phyloP scores from a whole-genome alignment of 2,797 vertebrate species.

The Gallinago nigripennis region DNA sequence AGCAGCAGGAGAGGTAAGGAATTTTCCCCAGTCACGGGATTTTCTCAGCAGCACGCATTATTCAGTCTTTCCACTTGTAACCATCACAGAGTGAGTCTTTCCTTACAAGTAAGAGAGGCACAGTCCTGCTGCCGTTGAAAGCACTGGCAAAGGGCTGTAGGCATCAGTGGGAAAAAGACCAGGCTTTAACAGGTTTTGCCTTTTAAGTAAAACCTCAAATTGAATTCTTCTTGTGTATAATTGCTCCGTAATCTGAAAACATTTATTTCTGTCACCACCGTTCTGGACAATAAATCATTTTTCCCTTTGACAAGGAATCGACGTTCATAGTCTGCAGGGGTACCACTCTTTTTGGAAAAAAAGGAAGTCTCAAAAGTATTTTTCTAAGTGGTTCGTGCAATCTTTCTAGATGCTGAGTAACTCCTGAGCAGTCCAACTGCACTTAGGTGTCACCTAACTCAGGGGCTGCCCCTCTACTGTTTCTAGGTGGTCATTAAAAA shows the following conservation, averaged over 20 bases:
- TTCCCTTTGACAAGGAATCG: fast-evolving
- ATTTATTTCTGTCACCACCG: not conserved
- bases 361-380: not conserved
- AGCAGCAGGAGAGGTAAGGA: not conserved
- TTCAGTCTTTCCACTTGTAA: constrained; percentile 11
- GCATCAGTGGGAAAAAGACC: not conserved
- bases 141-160: not conserved
- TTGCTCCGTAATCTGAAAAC: not conserved
- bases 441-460: not conserved
- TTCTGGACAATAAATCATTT: not conserved
- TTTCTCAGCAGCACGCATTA: not conserved
- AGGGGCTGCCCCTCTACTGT: not conserved
- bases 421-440: not conserved
- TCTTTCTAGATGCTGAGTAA: not conserved
- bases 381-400: not conserved
- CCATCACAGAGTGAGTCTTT: not conserved
- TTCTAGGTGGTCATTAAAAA: not conserved
- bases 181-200: not conserved
- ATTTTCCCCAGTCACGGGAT: not conserved
- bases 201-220: not conserved
- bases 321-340: fast-evolving
- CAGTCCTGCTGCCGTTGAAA: not conserved
- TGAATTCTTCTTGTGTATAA: not conserved
- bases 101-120: not conserved
- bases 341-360: not conserved